These are phyloP conservation scores for Gallinago undulata DNA, from an alignment of 2,113 vertebrate species.

Conservation along the genomic window DNA sequence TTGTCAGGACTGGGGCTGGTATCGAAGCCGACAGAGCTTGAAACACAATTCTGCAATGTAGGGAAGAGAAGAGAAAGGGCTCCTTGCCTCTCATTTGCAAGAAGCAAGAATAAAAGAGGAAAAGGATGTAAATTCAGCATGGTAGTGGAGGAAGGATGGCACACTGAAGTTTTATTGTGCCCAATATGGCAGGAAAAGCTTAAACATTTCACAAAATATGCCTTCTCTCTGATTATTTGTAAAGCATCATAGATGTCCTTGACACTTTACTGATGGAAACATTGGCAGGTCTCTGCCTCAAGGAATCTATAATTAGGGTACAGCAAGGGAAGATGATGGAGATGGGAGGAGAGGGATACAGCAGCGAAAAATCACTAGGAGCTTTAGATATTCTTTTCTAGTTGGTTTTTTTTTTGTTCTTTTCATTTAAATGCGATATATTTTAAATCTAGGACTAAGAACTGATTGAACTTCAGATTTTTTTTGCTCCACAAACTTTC, in stretches of 20 bases:
- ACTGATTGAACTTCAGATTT: background rate
- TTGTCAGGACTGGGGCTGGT: background rate
- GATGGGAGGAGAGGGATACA: constrained; percentile 24
- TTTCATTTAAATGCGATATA: background rate
- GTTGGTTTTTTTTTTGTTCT: background rate
- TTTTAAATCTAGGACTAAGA: background rate
- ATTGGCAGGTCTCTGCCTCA: constrained; percentile 21
- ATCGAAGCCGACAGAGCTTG: too few species aligned
- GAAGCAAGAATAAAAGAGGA: background rate
- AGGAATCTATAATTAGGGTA: constrained; percentile 9
- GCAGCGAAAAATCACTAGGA: background rate
- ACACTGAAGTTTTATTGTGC: background rate
- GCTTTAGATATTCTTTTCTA: background rate
- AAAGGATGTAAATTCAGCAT: background rate
- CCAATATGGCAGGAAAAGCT: background rate
- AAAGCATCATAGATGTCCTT: background rate
- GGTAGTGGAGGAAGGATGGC: background rate
- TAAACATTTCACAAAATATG: background rate
- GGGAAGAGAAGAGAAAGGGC: background rate
- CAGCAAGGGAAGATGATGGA: background rate
- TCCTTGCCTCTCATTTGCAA: background rate
- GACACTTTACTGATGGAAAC: constrained; percentile 11
- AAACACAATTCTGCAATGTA: background rate
- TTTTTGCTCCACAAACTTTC: background rate
- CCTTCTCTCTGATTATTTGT: background rate